Percentiles rank a stretch among this genome's conserved stretches.
These are phyloP conservation scores for Stichopus chloronotus DNA, from an alignment of 35 echinoderm and acorn worm species.

Conservation along the genomic window DNA sequence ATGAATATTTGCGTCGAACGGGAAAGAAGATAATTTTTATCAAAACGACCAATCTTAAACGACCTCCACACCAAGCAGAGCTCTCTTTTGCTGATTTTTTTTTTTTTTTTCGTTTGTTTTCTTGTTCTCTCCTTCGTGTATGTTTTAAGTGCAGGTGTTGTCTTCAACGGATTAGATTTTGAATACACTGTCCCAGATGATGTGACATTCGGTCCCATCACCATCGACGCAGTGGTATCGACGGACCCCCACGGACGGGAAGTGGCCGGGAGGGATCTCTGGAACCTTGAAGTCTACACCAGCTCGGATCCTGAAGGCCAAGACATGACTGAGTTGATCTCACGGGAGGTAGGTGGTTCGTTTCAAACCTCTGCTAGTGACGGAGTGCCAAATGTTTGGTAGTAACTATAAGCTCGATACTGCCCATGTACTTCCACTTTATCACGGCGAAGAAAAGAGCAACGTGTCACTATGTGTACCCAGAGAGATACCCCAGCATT, in stretches of 20 bases:
- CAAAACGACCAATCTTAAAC: too few relatives aligned
- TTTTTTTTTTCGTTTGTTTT: neutral
- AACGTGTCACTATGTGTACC: neutral
- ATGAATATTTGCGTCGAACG: too few relatives aligned
- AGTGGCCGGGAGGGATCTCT: neutral
- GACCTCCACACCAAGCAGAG: neutral
- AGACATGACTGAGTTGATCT: neutral
- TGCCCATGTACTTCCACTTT: neutral
- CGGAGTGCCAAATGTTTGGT: neutral
- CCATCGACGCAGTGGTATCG: neutral
- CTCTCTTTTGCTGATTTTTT: neutral
- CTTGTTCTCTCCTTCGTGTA: neutral
- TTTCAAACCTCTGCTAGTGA: neutral
- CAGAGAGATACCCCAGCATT: neutral
- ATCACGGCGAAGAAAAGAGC: neutral
- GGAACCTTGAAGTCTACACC: neutral
- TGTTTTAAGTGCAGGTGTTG: neutral
- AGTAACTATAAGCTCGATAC: neutral
- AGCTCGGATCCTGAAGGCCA: neutral
- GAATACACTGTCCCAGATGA: neutral
- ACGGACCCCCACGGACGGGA: neutral
- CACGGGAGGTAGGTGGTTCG: neutral
- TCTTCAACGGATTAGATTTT: neutral
- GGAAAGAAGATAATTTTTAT: too few relatives aligned
- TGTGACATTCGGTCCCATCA: neutral